A percentile compares a stretch with the other conserved stretches of the same genome.
Conservation (phyloP, 2,113 vertebrate genomes). For the Sceloporus undulatus region DNA sequence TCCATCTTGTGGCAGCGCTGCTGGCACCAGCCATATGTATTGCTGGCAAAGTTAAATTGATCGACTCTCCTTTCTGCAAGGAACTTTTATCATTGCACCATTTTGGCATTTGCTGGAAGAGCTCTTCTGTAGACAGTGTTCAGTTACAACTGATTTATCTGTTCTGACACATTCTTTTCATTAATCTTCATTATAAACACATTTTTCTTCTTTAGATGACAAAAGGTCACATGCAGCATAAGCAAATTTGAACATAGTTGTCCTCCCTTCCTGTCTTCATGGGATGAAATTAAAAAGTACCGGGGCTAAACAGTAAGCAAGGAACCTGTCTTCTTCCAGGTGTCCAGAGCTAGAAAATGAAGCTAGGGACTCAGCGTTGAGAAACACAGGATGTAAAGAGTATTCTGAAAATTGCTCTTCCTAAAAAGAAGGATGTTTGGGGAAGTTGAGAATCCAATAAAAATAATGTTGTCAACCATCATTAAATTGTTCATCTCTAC, state of each 20-base stretch:
- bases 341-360: no score
- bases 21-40: constrained; percentile 1
- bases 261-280: no score
- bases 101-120: constrained; percentile 2
- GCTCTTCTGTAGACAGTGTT: background rate
- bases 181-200: constrained; percentile 19
- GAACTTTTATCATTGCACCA: background rate
- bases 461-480: no score
- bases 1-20: constrained; percentile 24
- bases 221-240: background rate
- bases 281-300: background rate
- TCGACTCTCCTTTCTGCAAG: constrained; percentile 26
- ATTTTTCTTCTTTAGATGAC: background rate
- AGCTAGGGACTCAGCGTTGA: no score
- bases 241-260: background rate
- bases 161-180: background rate
- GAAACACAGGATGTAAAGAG: no score
- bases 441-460: no score
- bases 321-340: no score
- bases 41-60: background rate
- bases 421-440: no score
- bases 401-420: no score
- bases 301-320: background rate
- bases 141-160: constrained; percentile 50
- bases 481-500: no score